Base-by-base conservation (phyloP, 2,113 vertebrate genomes). In the Eurypyga helias region DNA sequence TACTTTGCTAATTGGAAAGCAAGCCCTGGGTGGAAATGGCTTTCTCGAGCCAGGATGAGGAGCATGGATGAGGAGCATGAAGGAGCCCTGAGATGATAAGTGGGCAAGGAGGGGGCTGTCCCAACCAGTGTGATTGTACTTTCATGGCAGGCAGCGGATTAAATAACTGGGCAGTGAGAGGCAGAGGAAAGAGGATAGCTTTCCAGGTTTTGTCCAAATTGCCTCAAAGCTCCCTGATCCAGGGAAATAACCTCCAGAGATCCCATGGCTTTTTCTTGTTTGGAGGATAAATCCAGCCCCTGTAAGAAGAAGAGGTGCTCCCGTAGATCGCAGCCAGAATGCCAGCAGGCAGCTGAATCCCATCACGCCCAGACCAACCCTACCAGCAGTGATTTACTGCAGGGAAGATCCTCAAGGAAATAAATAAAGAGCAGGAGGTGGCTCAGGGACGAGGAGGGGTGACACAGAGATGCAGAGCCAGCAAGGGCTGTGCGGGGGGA, bases 361-460 rank as follows among this genome's bases (percentile, higher is more conserved):
- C 17, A 2, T 96, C 87, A 93, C 20, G 41, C 65, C 25, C 20
- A 13, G 57, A 48, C 4, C 3, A 5, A 33, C 61, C 54, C 2
- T 5, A 1, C 46, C 89, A 78, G 70, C 41, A 41, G n/a, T 90
- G 96, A 96, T 95, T 95, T 93, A 83, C 55, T 87, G 61, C 62
- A 67, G 57, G 84, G 64, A 87, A 95, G 87, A 72, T 64, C 55
- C 66, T 79, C 64, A n/a, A 20, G 58, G 54, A 55, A 82, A 91
- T 81, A 93, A 96, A 95, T 88, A 94, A 75, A 96, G 41, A 77
- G 58, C n/a, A 65, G 67, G 58, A 83, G 77, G 9, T 36, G 49
- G 77, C 67, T 58, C 6, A 3, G 79, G 70, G 66, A 75, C 12
- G 46, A 89, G 83, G 75, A 82, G 57, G 41, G 61, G 13, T 1